Evolutionary conservation across 2,113 vertebrate genomes (phyloP).

Genomic region (Chauna torquata): DNA sequence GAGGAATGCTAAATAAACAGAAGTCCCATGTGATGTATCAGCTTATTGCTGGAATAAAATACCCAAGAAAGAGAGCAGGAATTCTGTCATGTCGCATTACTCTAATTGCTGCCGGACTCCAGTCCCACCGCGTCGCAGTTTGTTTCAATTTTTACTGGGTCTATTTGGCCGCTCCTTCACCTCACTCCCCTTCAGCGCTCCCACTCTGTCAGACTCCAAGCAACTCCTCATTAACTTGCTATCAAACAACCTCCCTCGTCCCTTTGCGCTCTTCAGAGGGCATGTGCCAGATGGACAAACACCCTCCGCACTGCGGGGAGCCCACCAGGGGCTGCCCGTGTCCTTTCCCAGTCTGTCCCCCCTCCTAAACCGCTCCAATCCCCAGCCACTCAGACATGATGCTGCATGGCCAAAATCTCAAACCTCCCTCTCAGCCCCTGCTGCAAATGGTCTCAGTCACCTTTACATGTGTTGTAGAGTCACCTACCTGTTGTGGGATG

Average conservation of each 20-base stretch:
- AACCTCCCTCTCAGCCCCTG: neutral
- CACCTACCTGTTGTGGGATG: neutral
- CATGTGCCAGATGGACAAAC: neutral
- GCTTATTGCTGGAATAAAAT: constrained; percentile 45
- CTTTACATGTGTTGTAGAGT: neutral
- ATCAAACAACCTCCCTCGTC: neutral
- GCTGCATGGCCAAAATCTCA: neutral
- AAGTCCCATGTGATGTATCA: constrained; percentile 53
- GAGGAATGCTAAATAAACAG: constrained; percentile 57
- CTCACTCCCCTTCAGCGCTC: constrained; percentile 24
- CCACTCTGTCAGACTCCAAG: neutral
- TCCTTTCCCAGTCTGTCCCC: neutral
- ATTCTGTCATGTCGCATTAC: constrained; percentile 57
- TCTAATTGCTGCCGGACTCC: constrained; percentile 44
- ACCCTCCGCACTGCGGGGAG: neutral
- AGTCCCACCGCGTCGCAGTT: constrained; percentile 14
- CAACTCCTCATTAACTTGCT: constrained; percentile 28
- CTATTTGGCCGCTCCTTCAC: constrained; percentile 34
- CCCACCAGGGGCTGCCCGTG: neutral
- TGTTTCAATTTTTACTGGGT: constrained; percentile 40
- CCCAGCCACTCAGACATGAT: neutral
- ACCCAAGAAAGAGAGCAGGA: constrained; percentile 31
- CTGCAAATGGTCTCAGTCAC: neutral
- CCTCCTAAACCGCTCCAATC: neutral
- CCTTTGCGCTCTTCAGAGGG: neutral